Conservation (phyloP, 1,140 invertebrate species). For the Coptotermes formosanus region DNA sequence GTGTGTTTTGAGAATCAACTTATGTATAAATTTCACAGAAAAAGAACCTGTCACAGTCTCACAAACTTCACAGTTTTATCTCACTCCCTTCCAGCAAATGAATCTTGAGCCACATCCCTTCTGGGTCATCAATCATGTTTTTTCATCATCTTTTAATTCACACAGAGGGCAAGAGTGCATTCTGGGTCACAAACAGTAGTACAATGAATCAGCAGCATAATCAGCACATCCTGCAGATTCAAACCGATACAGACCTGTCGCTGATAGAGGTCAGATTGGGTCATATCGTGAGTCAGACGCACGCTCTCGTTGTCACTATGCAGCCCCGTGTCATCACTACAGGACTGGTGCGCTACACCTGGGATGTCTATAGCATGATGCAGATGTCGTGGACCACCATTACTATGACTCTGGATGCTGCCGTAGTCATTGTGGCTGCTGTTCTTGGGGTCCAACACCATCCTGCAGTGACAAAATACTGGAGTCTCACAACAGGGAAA, state of each 20-base stretch:
- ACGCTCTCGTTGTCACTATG: conserved; percentile 38
- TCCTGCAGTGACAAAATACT: conserved; percentile 43
- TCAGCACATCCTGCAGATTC: neutral
- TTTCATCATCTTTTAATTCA: no score
- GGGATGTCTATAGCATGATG: conserved; percentile 39
- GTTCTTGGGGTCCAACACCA: conserved; percentile 57
- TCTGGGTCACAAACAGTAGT: no score
- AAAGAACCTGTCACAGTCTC: no score
- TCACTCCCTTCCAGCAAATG: no score
- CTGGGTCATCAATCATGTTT: no score
- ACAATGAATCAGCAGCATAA: no score
- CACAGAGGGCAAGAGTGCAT: no score
- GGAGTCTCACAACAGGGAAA: neutral
- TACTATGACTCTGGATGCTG: conserved; percentile 50
- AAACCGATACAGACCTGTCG: neutral
- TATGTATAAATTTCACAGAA: no score
- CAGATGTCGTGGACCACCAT: conserved; percentile 39
- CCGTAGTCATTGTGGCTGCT: conserved; percentile 57
- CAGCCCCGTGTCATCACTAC: conserved; percentile 41
- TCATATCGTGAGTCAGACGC: conserved; percentile 48
- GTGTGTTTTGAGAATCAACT: no score
- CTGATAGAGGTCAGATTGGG: conserved; percentile 45
- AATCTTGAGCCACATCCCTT: no score
- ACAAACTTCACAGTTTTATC: no score
- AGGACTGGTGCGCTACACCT: conserved; percentile 41